Evolutionary conservation across 1,140 invertebrate genomes (phyloP).

Genomic region (Lucilia sericata): DNA sequence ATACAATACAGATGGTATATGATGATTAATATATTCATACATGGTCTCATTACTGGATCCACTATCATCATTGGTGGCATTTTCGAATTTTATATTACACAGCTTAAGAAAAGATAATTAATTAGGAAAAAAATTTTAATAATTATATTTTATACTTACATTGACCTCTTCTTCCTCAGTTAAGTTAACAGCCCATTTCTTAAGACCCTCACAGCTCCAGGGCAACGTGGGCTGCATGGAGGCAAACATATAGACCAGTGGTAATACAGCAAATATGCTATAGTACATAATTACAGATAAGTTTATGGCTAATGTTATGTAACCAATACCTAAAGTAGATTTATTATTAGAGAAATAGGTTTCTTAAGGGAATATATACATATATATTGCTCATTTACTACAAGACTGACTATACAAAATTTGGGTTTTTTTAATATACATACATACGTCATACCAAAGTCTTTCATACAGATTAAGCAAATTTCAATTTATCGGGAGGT

Average conservation of each 20-base stretch:
- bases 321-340: conserved; percentile 55
- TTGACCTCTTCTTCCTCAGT: conserved; percentile 22
- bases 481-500: too few species aligned
- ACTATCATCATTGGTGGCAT: conserved; percentile 45
- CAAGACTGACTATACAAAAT: too few species aligned
- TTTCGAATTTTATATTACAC: conserved; percentile 14
- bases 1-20: conserved; percentile 58
- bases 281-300: conserved; percentile 54
- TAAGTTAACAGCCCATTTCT: conserved; percentile 31
- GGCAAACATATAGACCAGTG: conserved; percentile 55
- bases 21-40: conserved; percentile 11
- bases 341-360: too few species aligned
- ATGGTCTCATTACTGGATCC: background rate
- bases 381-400: too few species aligned
- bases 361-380: too few species aligned
- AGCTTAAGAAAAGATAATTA: conserved; percentile 2
- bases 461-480: too few species aligned
- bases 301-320: conserved; percentile 55
- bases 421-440: too few species aligned
- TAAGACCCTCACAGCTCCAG: conserved; percentile 59
- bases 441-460: too few species aligned
- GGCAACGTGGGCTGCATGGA: conserved; percentile 57
- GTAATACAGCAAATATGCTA: conserved; percentile 55
- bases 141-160: background rate
- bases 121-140: background rate